phyloP scores from a whole-genome alignment of 2,888 invertebrate genomes.

The Amblyjoppa fuscipennis region DNA sequence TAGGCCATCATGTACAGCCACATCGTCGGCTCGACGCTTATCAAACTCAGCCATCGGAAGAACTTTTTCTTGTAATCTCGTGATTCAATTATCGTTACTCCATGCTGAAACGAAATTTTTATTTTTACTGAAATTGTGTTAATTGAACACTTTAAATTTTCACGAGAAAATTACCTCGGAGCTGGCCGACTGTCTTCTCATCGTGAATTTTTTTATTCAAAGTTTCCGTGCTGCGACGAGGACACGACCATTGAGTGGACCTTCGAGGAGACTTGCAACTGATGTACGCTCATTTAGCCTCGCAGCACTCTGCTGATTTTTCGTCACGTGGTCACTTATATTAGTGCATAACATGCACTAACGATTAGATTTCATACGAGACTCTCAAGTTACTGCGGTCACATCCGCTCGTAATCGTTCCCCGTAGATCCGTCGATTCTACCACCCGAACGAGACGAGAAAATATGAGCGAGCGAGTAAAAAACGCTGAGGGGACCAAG shows the following conservation, averaged over 20 bases:
- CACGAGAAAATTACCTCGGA: not conserved
- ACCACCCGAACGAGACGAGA: not conserved
- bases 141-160: not conserved
- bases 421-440: conserved; percentile 1
- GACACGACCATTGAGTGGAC: not conserved
- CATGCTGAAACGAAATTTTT: conserved; percentile 43
- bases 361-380: conserved; percentile 27
- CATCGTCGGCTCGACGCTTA: conserved; percentile 95
- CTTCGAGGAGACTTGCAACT: not conserved
- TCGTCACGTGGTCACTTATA: conserved; percentile 22
- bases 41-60: conserved; percentile 80
- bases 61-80: conserved; percentile 66
- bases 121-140: not conserved
- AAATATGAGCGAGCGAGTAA: not conserved
- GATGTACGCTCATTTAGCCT: not conserved
- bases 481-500: no score
- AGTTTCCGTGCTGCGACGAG: not conserved
- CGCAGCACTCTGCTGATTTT: not conserved
- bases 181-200: no score
- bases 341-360: conserved; percentile 27
- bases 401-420: conserved; percentile 17
- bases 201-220: no score
- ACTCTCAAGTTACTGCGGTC: conserved; percentile 32
- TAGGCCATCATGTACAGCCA: conserved; percentile 95
- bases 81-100: not conserved